Evolutionary conservation across 2,113 vertebrate genomes (phyloP).

Genomic region (Coryphaenoides rupestris): DNA sequence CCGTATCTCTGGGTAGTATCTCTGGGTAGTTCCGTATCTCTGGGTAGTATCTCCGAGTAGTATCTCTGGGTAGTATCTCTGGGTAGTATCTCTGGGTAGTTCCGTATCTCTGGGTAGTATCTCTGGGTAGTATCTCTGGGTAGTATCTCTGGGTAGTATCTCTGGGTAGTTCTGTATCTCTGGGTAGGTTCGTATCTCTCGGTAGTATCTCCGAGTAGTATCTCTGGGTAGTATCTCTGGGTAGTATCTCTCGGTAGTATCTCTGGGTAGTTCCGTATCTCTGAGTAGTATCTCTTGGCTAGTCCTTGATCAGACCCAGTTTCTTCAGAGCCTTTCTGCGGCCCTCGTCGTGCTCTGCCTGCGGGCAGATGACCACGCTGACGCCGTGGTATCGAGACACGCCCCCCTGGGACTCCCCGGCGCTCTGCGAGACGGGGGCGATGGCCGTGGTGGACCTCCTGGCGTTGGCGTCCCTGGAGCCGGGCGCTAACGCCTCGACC

Average conservation of each 20-base stretch:
- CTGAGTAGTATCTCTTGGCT: conserved; percentile 12
- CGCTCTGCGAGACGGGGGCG: conserved; percentile 28
- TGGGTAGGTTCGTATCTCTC: too few relatives aligned
- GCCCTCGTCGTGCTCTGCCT: conserved; percentile 65
- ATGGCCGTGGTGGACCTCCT: conserved; percentile 33
- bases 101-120: too few relatives aligned
- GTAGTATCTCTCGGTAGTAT: too few relatives aligned
- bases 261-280: too few relatives aligned
- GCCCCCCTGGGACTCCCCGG: conserved; percentile 57
- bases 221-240: too few relatives aligned
- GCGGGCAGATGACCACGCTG: conserved; percentile 86
- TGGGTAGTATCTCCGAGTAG: too few relatives aligned
- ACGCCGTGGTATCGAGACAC: conserved; percentile 73
- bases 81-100: neutral
- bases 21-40: too few relatives aligned
- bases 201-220: too few relatives aligned
- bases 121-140: too few relatives aligned
- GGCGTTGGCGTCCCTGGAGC: conserved; percentile 38
- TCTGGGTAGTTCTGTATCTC: conserved; percentile 80
- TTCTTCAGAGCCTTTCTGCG: conserved; percentile 83
- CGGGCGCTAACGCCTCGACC: conserved; percentile 9
- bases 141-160: too few relatives aligned
- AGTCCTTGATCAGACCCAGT: conserved; percentile 86
- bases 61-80: too few relatives aligned
- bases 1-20: too few relatives aligned